phyloP scores from a whole-genome alignment of 2,113 vertebrate species.

The Apus apus region DNA sequence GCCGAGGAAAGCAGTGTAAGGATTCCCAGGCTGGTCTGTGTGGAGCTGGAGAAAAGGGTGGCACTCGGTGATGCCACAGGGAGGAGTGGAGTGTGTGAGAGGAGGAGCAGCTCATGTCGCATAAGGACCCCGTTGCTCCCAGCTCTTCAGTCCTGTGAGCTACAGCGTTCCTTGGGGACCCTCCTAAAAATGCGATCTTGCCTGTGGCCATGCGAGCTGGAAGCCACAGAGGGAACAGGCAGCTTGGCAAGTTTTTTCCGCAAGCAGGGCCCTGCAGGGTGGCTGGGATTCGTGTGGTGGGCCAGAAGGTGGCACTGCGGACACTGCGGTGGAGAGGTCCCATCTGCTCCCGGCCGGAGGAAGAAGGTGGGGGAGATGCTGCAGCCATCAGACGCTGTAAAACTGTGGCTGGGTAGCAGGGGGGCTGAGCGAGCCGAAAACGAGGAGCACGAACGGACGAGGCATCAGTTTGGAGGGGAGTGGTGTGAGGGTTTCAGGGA shows the following conservation, averaged over 20 bases:
- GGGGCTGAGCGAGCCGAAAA: not conserved
- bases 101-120: not conserved
- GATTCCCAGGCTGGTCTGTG: not conserved
- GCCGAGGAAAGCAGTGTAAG: rapidly evolving
- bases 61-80: not conserved
- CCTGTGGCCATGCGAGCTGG: rapidly evolving
- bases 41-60: not conserved
- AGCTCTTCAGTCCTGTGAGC: not conserved
- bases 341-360: not conserved
- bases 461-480: not conserved
- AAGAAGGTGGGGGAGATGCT: not conserved
- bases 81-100: not conserved
- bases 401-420: not conserved
- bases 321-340: constrained; percentile 59
- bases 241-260: not conserved
- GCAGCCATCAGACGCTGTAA: not conserved
- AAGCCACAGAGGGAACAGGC: not conserved
- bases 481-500: not conserved
- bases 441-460: not conserved
- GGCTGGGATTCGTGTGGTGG: constrained; percentile 19
- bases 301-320: constrained; percentile 80
- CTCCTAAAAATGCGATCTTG: not conserved
- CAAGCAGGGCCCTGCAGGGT: not conserved
- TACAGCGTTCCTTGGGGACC: not conserved
- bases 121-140: rapidly evolving